Base-by-base conservation (phyloP, 1,140 invertebrate species). In the Piezodorus guildinii region DNA sequence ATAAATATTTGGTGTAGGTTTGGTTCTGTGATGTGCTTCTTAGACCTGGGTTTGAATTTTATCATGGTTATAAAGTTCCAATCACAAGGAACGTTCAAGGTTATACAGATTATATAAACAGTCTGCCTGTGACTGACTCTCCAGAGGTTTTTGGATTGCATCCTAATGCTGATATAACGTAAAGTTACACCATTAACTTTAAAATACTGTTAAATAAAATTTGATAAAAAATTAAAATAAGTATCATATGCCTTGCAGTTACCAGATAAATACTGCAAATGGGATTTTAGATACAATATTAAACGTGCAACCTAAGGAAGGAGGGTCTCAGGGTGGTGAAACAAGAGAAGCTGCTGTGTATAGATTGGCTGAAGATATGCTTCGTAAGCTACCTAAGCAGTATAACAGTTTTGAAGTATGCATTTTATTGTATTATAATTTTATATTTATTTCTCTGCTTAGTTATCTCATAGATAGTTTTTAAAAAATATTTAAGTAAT, bases 71-170 rank as follows among this genome's bases (percentile, higher is more conserved):
- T 72, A 87, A 85, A 76, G 87, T 94, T 10, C 91, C 91, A 0
- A 82, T 81, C 68, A 89, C 85, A 3, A 80, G 85, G 71, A 89
- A 84, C 70, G 76, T 93, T 44, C 58, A 72, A 70, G 86, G 87
- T 0, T 94, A 91, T 69, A 73, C 90, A 16, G 90, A 94, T 72
- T 91, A 90, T 65, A 94, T 98, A 54, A 89, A 88, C 69, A 83
- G 82, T 69, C 77, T 97, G 60, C 90, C 92, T 1, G 74, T 82
- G 4, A 85, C 86, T 14, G 95, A 98, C 74, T 90, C 90, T 2
- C 94, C 94, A 0, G 91, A 96, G 79, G 93, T 95, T 0, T 96
- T 97, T 78, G 95, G 95, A n/a, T 77, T 97, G 17, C 94, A 97
- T 77, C 77, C 85, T 9, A 98, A 98, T 77, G 94, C 94, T 59